Conservation (phyloP, 2,888 invertebrate species). For the Incurvaria masculella region DNA sequence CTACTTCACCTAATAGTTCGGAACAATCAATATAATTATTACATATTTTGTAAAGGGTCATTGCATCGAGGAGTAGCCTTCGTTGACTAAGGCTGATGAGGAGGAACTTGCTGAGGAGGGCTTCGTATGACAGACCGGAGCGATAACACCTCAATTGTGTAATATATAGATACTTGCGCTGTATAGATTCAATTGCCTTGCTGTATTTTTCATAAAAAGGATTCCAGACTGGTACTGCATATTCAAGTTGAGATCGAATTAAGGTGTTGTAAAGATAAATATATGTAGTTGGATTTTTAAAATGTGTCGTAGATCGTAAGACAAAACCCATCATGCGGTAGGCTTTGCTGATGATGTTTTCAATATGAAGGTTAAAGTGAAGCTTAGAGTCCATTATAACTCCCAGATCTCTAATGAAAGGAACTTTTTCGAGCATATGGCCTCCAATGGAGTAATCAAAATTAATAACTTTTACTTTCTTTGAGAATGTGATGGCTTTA, state of each 20-base stretch:
- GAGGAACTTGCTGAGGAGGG: too few relatives aligned
- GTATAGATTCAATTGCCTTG: too few relatives aligned
- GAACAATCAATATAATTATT: too few relatives aligned
- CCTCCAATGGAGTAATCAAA: not conserved
- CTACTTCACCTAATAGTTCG: too few relatives aligned
- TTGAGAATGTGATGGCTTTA: conserved; percentile 3
- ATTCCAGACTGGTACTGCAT: too few relatives aligned
- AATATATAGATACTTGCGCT: too few relatives aligned
- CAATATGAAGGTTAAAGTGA: not conserved
- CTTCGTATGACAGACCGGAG: too few relatives aligned
- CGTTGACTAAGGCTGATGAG: too few relatives aligned
- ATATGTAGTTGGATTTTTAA: not conserved
- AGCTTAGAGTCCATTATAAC: not conserved
- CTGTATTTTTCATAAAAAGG: too few relatives aligned
- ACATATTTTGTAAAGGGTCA: too few relatives aligned
- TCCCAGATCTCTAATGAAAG: not conserved
- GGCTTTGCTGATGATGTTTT: not conserved
- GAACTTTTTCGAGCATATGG: not conserved
- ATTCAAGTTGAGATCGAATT: not conserved
- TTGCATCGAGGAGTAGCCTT: too few relatives aligned
- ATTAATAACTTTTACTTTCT: not conserved
- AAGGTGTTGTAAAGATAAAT: not conserved
- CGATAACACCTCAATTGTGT: too few relatives aligned
- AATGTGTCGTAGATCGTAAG: not conserved
- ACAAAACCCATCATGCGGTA: not conserved